Percentiles rank a stretch among this genome's conserved stretches.
These are phyloP conservation scores for Oenanthe oenanthe DNA, from an alignment of 2,113 vertebrate genomes.

Conservation along the genomic window DNA sequence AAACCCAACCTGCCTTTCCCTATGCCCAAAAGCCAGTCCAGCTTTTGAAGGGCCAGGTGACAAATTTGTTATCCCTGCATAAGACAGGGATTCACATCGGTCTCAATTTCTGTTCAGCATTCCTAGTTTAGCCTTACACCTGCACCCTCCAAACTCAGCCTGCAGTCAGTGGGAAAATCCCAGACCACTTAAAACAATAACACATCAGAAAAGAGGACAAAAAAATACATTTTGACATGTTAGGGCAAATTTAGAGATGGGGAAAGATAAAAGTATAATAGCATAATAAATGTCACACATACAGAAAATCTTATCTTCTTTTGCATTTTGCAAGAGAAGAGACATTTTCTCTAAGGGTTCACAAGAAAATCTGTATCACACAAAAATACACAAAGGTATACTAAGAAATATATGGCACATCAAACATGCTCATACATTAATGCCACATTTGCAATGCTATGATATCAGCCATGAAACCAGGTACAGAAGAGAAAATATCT, in stretches of 20 bases:
- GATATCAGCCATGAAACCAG: background rate
- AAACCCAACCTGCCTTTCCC: background rate
- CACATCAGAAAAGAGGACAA: background rate
- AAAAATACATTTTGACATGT: background rate
- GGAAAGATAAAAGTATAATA: background rate
- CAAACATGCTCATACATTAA: background rate
- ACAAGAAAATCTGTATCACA: background rate
- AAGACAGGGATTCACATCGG: accelerated
- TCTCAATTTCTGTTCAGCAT: background rate
- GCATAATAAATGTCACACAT: background rate
- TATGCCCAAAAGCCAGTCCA: accelerated
- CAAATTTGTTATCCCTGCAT: background rate
- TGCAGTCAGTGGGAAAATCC: background rate
- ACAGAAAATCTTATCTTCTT: background rate
- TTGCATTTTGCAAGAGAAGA: background rate
- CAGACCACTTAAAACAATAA: background rate
- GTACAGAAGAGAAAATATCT: background rate
- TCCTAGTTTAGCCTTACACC: background rate
- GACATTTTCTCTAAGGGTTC: background rate
- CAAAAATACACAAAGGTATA: background rate
- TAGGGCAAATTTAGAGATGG: background rate
- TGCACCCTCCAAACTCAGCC: background rate
- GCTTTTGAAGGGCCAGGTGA: background rate
- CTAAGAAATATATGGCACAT: background rate
- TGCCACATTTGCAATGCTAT: background rate